Evolutionary conservation across 2,113 vertebrate genomes (phyloP).

Genomic region (Illadopsis cleaveri): DNA sequence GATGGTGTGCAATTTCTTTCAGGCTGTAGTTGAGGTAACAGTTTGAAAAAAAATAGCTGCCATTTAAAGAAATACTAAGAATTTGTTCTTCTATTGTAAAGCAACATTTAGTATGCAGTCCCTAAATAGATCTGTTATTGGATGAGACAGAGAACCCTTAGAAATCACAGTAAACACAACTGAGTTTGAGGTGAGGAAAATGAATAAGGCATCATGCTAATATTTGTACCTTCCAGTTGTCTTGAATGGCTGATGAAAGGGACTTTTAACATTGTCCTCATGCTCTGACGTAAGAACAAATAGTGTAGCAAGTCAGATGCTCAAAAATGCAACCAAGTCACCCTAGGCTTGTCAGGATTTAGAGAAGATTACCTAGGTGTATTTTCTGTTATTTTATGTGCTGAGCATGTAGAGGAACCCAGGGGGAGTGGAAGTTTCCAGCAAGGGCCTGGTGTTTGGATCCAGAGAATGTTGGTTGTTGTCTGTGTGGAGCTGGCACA

Average conservation of each 20-base stretch:
- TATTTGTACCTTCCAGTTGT: slow-evolving; percentile 32
- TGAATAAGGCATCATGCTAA: neutral
- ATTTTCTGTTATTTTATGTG: neutral
- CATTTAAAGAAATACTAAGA: neutral
- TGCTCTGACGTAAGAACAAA: neutral
- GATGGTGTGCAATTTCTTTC: neutral
- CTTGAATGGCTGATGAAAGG: neutral
- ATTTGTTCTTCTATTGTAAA: slow-evolving; percentile 13
- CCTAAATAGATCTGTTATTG: slow-evolving; percentile 26
- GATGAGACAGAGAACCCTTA: slow-evolving; percentile 28
- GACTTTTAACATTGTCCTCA: neutral
- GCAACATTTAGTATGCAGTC: neutral
- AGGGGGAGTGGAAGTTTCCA: neutral
- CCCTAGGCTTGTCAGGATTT: neutral
- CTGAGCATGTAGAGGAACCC: neutral
- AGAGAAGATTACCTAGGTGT: neutral
- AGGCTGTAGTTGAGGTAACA: neutral
- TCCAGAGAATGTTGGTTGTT: neutral
- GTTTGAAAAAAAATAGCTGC: neutral
- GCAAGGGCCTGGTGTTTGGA: neutral
- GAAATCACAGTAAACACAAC: slow-evolving; percentile 46
- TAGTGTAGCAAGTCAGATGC: neutral
- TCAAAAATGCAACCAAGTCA: neutral
- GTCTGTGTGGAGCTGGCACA: neutral
- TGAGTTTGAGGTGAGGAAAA: slow-evolving; percentile 27